phyloP scores from a whole-genome alignment of 2,888 invertebrate species.

The Eupithecia subfuscata region DNA sequence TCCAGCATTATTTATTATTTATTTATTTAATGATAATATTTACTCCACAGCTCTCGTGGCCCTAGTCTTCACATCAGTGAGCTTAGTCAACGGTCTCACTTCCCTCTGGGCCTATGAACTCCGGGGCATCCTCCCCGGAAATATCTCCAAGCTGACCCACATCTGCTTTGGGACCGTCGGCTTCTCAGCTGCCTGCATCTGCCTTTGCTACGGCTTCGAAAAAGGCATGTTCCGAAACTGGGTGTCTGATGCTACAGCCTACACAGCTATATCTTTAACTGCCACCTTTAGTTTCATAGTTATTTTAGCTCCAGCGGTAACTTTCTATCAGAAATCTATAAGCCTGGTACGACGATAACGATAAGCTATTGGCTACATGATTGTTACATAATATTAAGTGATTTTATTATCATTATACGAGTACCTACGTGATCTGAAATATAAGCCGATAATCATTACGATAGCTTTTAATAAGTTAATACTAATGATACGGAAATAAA shows the following conservation, averaged over 20 bases:
- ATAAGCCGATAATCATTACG: slow-evolving; percentile 4
- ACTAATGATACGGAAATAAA: background rate
- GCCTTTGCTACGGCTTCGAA: slow-evolving; percentile 64
- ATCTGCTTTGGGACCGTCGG: slow-evolving; percentile 63
- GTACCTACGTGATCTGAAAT: slow-evolving; percentile 18
- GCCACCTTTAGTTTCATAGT: slow-evolving; percentile 53
- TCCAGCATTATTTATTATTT: background rate
- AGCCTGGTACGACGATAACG: slow-evolving; percentile 26
- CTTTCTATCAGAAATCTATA: slow-evolving; percentile 51
- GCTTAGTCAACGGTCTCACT: slow-evolving; percentile 62
- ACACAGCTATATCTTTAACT: slow-evolving; percentile 56
- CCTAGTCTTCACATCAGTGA: slow-evolving; percentile 61
- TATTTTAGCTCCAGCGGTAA: slow-evolving; percentile 59
- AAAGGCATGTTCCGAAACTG: slow-evolving; percentile 55
- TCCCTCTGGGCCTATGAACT: slow-evolving; percentile 65
- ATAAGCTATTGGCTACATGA: background rate
- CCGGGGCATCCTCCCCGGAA: slow-evolving; percentile 54
- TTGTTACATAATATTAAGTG: slow-evolving; percentile 1
- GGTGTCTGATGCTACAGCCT: slow-evolving; percentile 48
- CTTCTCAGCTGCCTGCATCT: slow-evolving; percentile 49
- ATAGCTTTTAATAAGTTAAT: background rate
- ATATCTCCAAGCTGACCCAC: slow-evolving; percentile 62
- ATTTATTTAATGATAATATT: slow-evolving; percentile 9
- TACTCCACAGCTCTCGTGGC: slow-evolving; percentile 63
- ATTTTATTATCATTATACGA: slow-evolving; percentile 10